Evolutionary conservation across 2,113 vertebrate species (phyloP), one percentile per base, ranked within the genome.

Genomic region (Bagarius yarrelli): DNA sequence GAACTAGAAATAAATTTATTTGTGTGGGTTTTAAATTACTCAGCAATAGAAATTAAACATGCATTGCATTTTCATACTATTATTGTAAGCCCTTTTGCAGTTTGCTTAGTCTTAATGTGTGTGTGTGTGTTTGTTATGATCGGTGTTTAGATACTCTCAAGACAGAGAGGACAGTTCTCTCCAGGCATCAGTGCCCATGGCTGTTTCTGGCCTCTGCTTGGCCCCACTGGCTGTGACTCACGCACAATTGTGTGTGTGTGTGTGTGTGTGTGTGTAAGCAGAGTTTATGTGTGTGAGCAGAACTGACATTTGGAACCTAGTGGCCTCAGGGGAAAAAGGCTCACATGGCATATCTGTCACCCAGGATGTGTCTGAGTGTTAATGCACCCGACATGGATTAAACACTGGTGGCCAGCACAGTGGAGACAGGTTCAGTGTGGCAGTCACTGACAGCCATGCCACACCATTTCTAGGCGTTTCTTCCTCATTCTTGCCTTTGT

Each of bases 301-400:
- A 91, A 88, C 87, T 93, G 93, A 93, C 91, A 92, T 64, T 47
- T 23, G 72, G 84, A 76, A 56, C 79, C 67, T 61, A 32, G 64
- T 44, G 67, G 69, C 82, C 89, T 89, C 88, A 87, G 47, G 90
- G 91, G 89, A 87, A 85, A 86, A 87, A 89, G 89, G 91, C 91
- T 95, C 93, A 88, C 92, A 92, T 94, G 92, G 93, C 95, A 94
- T 95, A 95, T 96, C 95, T 96, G 95, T 97, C 94, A 95, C 95
- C 95, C 92, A 89, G 87, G 92, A 96, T 95, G 95, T 95, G 92
- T 89, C 90, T 93, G 91, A 92, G 95, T 93, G 96, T 96, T 96
- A 97, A 97, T 96, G 94, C 93, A 94, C 92, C 95, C 94, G 89
- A 95, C 94, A 93, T 92, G 94, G 95, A 96, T 96, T 96, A 96